Evolutionary conservation across 2,113 vertebrate genomes (phyloP).

Genomic region (Hystrix cristata): DNA sequence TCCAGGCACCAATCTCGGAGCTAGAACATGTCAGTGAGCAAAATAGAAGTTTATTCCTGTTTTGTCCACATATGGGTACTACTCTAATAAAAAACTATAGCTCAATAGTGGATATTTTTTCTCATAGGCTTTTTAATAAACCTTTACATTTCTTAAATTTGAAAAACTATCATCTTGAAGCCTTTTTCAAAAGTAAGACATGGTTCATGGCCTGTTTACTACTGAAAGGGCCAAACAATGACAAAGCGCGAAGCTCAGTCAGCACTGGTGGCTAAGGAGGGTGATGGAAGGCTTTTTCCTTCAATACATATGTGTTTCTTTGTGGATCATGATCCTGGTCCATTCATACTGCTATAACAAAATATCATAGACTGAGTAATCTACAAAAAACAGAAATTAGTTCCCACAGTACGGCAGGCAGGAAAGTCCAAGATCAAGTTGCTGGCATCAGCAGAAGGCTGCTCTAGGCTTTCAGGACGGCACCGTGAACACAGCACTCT

Average conservation of each 20-base stretch:
- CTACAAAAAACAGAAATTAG: not conserved
- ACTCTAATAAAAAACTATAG: not conserved
- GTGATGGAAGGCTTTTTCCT: not conserved
- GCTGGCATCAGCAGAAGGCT: not conserved
- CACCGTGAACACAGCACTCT: not conserved
- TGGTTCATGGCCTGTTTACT: not conserved
- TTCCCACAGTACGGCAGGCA: not conserved
- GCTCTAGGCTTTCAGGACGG: not conserved
- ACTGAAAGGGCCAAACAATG: not conserved
- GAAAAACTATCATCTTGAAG: not conserved
- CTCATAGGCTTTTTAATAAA: not conserved
- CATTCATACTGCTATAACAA: not conserved
- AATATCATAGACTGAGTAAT: not conserved
- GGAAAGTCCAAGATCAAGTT: not conserved
- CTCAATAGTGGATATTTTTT: not conserved
- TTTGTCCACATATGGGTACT: conserved; percentile 3
- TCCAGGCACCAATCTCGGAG: not conserved
- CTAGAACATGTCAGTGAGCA: not conserved
- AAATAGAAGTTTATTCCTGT: not conserved
- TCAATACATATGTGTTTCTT: not conserved
- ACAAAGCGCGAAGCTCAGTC: not conserved
- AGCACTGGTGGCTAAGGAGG: not conserved
- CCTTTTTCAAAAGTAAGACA: not conserved
- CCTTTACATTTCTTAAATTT: not conserved
- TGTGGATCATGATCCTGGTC: not conserved